These are phyloP conservation scores for Muscicapa comitata DNA, from an alignment of 2,797 vertebrate genomes.

Conservation along the genomic window DNA sequence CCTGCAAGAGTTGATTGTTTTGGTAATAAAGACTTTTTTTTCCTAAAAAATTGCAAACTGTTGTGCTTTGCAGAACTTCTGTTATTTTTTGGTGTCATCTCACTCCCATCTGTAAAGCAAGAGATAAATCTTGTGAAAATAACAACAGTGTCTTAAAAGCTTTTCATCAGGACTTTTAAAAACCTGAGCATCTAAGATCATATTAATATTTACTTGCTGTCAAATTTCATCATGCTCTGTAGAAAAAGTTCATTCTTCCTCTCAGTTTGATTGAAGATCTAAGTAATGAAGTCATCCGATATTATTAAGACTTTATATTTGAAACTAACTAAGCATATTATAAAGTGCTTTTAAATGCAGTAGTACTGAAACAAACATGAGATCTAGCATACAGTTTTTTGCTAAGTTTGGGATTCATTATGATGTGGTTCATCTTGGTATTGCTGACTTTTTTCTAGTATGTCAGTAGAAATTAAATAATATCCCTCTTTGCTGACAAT, in stretches of 20 bases:
- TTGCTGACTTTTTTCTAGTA: conserved; percentile 43
- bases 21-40: neutral
- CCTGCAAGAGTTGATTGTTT: neutral
- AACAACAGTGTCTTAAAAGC: neutral
- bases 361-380: neutral
- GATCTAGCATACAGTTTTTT: neutral
- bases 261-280: conserved; percentile 6
- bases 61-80: neutral
- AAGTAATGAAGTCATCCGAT: neutral
- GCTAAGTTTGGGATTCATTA: neutral
- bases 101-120: neutral
- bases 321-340: neutral
- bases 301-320: neutral
- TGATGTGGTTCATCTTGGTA: conserved; percentile 11
- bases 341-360: conserved; percentile 2
- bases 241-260: neutral
- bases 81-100: neutral
- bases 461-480: conserved; percentile 61
- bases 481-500: conserved; percentile 31
- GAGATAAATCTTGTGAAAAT: neutral
- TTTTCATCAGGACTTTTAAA: neutral
- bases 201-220: conserved; percentile 8
- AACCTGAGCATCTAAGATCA: neutral
- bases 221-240: neutral
- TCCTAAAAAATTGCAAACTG: neutral